Percentiles rank a stretch among this genome's conserved stretches.
phyloP scores from a whole-genome alignment of 2,888 invertebrate genomes.

The Drosophila testacea region DNA sequence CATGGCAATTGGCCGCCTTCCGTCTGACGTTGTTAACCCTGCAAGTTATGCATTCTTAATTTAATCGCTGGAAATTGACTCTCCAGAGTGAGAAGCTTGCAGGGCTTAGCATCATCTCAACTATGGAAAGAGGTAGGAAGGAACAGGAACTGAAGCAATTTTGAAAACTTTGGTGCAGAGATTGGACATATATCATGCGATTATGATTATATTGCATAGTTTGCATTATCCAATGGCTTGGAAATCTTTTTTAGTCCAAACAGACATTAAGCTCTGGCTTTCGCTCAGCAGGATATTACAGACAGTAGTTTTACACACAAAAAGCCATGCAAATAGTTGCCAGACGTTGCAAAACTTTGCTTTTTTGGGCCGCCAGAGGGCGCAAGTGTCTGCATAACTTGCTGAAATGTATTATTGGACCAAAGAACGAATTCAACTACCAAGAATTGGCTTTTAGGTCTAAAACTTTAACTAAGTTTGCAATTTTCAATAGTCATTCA shows the following conservation, averaged over 20 bases:
- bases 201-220: conserved; percentile 78
- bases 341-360: conserved; percentile 49
- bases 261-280: conserved; percentile 42
- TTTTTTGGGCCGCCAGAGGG: conserved; percentile 36
- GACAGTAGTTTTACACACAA: conserved; percentile 20
- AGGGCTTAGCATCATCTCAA: conserved; percentile 45
- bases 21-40: conserved; percentile 68
- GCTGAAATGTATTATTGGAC: conserved; percentile 28
- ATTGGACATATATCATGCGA: conserved; percentile 81
- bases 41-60: conserved; percentile 81
- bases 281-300: conserved; percentile 31
- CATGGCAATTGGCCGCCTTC: conserved; percentile 30
- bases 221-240: conserved; percentile 79
- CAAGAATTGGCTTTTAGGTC: background rate
- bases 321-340: conserved; percentile 53
- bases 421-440: background rate
- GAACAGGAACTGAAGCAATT: conserved; percentile 29
- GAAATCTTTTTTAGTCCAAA: conserved; percentile 56
- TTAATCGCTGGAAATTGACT: conserved; percentile 79
- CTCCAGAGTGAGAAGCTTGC: conserved; percentile 67
- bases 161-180: conserved; percentile 70
- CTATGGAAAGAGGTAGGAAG: background rate
- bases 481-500: background rate
- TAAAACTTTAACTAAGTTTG: conserved; percentile 18
- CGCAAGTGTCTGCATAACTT: conserved; percentile 39